Base-by-base conservation (phyloP, 2,888 invertebrate genomes). In the Drosophila prolongata region DNA sequence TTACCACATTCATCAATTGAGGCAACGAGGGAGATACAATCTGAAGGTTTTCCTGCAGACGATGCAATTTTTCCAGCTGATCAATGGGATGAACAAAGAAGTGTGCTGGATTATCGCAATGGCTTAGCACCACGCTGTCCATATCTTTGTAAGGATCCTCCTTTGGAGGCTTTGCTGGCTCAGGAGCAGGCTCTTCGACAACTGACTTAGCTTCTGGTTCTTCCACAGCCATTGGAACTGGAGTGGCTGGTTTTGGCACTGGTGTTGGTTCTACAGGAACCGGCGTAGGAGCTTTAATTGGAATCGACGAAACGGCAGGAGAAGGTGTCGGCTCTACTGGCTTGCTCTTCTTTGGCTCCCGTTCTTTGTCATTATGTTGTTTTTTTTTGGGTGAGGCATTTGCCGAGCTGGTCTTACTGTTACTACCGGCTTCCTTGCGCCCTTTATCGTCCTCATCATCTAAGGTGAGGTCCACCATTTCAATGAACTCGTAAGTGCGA, bases 51-150 rank as follows among this genome's bases (percentile, higher is more conserved):
- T 93, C 93, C 82, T 96, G 96, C 1, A 96, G 92, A 42, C 93
- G 93, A 2, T 94, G 93, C 3, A 96, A 93, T 2, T 92, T 93
- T 0, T 93, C 92, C 0, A 94, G 80, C 59, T 95, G 94, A 35
- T 95, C 94, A 1, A 91, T 82, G 81, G 94, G 93, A 89, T 96
- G 96, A 11, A 96, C 92, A 94, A 96, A 97, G 91, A 97, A 96
- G 77, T 95, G 95, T 40, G 94, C 95, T 0, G 96, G 96, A 47
- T 94, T 94, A 87, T 96, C 96, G n/a, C 95, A 94, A 79, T 96
- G 96, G 72, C 95, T 94, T 35, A 96, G 94, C 74, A 93, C 93
- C 0, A 95, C 95, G 59, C 93, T 93, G 42, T 90, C 90, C 90
- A 91, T 89, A 35, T 90, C 76, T 34, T 89, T 85, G 75, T 82